Evolutionary conservation across 1,140 invertebrate species (phyloP).

Genomic region (Tyrophagus putrescentiae): DNA sequence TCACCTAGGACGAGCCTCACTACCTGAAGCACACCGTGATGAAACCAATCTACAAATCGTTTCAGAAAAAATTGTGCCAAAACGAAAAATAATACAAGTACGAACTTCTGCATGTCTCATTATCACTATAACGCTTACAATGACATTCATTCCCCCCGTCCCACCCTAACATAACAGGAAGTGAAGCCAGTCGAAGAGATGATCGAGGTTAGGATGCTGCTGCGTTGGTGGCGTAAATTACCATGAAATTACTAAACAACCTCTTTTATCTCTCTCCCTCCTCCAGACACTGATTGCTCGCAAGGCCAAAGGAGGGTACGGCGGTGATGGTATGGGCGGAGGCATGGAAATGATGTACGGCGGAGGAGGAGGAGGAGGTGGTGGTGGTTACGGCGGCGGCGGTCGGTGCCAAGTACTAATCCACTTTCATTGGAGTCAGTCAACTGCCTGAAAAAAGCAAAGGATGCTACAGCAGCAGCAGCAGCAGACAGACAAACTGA

Average conservation of each 20-base stretch:
- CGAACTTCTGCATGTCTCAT: no score
- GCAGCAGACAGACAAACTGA: no score
- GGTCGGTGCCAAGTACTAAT: neutral
- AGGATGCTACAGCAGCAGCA: no score
- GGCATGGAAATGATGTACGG: no score
- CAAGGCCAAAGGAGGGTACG: no score
- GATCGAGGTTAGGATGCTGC: neutral
- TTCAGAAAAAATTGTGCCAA: constrained; percentile 19
- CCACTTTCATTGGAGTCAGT: no score
- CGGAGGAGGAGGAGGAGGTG: no score
- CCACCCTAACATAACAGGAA: no score
- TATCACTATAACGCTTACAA: no score
- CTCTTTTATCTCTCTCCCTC: neutral
- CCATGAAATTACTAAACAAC: neutral
- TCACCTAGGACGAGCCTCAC: constrained; percentile 20
- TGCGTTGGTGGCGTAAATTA: neutral
- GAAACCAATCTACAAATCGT: constrained; percentile 18
- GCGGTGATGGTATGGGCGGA: constrained; percentile 4
- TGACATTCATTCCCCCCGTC: no score
- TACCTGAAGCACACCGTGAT: neutral
- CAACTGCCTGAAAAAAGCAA: neutral
- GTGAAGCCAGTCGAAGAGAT: constrained; percentile 16
- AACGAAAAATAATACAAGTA: constrained; percentile 14
- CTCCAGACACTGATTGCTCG: neutral
- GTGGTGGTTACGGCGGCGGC: no score